Conservation (phyloP, 2,797 vertebrate species). For the Moxostoma hubbsi region DNA sequence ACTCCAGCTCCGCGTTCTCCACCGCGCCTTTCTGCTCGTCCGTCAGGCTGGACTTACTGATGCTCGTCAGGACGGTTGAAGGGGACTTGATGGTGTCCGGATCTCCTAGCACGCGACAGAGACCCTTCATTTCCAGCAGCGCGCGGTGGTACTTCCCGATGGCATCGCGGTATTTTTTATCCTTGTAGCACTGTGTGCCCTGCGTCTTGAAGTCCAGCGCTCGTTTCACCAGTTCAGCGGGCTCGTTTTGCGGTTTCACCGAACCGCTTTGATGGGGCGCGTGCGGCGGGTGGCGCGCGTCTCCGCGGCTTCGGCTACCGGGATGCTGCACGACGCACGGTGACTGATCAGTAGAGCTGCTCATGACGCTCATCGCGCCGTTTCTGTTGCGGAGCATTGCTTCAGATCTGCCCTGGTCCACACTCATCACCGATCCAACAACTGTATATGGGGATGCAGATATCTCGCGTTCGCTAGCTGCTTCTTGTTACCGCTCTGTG, state of each 20-base stretch:
- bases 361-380: slow-evolving; percentile 50
- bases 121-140: slow-evolving; percentile 94
- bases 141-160: slow-evolving; percentile 98
- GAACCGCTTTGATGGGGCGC: slow-evolving; percentile 17
- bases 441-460: neutral
- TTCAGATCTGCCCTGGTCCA: slow-evolving; percentile 67
- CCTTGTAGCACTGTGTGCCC: slow-evolving; percentile 97
- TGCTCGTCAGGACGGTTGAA: slow-evolving; percentile 67
- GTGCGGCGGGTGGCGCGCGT: slow-evolving; percentile 63
- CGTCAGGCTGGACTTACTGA: slow-evolving; percentile 80
- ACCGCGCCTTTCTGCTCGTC: slow-evolving; percentile 92
- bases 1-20: slow-evolving; percentile 94
- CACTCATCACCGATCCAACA: slow-evolving; percentile 64
- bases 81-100: slow-evolving; percentile 78
- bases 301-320: slow-evolving; percentile 69
- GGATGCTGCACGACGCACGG: slow-evolving; percentile 69
- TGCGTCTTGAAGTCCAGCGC: slow-evolving; percentile 95
- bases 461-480: neutral
- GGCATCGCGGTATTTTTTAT: slow-evolving; percentile 98
- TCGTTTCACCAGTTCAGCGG: slow-evolving; percentile 86
- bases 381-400: slow-evolving; percentile 56
- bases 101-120: slow-evolving; percentile 84
- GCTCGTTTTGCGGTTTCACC: slow-evolving; percentile 68
- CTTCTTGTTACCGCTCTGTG: slow-evolving; percentile 7
- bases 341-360: slow-evolving; percentile 65